Base-by-base conservation (phyloP, 1,140 invertebrate genomes). In the Anoplolepis gracilipes region DNA sequence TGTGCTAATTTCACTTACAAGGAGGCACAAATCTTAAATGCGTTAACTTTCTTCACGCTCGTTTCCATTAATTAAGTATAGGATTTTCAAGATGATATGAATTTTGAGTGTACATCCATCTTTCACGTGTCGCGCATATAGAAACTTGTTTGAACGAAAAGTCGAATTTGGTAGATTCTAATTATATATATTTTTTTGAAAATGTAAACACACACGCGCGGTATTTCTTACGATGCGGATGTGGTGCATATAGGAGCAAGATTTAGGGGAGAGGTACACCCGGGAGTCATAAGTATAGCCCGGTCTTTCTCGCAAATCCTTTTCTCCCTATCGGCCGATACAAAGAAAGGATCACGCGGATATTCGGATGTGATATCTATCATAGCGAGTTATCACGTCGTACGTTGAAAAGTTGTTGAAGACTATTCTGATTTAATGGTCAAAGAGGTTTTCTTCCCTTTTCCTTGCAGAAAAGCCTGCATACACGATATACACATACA, bases 301-400 rank as follows among this genome's bases (percentile, higher is more conserved):
- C 33, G 70, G 62, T 84, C 81, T 85, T 85, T 89, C 77, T 81
- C 87, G 92, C 92, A 91, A 94, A 93, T 92, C 91, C 92, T 84
- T 84, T 76, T 85, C 85, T 86, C 84, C 59, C 67, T 67, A 85
- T 87, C 55, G 81, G 79, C 79, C 86, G 70, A 91, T 89, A 91
- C 85, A 92, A 93, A 92, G 92, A 92, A 91, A 92, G 92, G 91
- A 93, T 92, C 92, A 91, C 91, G 61, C 86, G 90, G 79, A 88
- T 89, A 92, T 91, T 91, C 86, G 87, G 82, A 90, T 91, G 88
- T 79, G 84, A 57, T 88, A 92, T 92, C 87, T 87, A 89, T 86
- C 86, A 87, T 89, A 84, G 88, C 92, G 91, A 93, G 91, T 93
- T 93, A 93, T 93, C 91, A 90, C 92, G 79, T 85, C 87, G 87